Evolutionary conservation across 1,140 invertebrate species (phyloP), one percentile per base, ranked within the genome.

Genomic region (Atta colombica): DNA sequence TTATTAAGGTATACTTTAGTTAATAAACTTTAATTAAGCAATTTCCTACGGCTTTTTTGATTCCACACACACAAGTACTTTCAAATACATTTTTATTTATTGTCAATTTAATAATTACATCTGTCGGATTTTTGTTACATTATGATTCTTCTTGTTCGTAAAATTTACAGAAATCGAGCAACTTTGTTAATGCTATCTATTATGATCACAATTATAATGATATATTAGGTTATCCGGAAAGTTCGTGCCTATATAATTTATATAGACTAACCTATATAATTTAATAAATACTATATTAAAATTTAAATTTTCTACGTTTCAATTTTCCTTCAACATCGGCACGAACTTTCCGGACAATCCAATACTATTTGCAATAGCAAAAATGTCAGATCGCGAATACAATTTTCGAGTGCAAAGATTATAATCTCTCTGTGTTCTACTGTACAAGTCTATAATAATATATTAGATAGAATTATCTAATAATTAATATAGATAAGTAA

Each of bases 1-100:
- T 66, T 10, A 10, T 10, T 35, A 16, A 68, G 0, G 18, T 68
- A 14, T 25, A 25, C 5, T 45, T 39, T 61, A 45, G 61, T 45
- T 45, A 45, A 77, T 31, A 35, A 21, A 74, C 14, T 49, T 25
- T 65, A 77, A 77, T 77, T 28, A 49, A 65, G 5, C 28, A 39
- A n/a, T 78, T 35, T 68, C 5, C 12, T n/a, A 16, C 0, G 16
- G 10, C 25, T 78, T n/a, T 21, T 45, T 66, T 45, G 2, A 39
- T 14, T 35, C 14, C 3, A 10, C 8, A 45, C 8, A 45, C 8
- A 45, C 18, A 28, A 28, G 45, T 77, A 63, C 8, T 2, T 63
- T 61, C 16, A 0, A 77, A 45, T 65, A 77, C 45, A 65, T 65
- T 45, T 45, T 45, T 45, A 68, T 68, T 68, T 39, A 21, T 68